Conservation (phyloP, 2,888 invertebrate species). For the Cylloceria caligata region DNA sequence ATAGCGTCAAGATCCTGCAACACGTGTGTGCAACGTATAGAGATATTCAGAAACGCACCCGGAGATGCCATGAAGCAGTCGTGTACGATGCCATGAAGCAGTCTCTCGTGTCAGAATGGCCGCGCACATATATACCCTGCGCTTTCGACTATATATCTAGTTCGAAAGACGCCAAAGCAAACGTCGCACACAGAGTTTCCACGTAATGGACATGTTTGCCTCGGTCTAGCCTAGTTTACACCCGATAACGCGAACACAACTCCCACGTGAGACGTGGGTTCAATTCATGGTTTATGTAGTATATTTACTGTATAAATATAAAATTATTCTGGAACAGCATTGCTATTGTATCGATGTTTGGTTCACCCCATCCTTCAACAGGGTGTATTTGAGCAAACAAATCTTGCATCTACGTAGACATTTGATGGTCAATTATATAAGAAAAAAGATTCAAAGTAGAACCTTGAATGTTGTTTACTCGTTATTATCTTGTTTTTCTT, state of each 20-base stretch:
- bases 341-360: not conserved
- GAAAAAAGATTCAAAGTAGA: no score
- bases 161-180: conserved; percentile 67
- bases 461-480: no score
- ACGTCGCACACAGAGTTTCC: conserved; percentile 68
- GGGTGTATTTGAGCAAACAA: not conserved
- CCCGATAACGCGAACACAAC: conserved; percentile 73
- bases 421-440: not conserved
- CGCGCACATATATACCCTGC: conserved; percentile 17
- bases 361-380: conserved; percentile 33
- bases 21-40: conserved; percentile 36
- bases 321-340: not conserved
- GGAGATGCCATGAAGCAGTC: no score
- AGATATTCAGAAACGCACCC: conserved; percentile 16
- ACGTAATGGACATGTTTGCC: conserved; percentile 77
- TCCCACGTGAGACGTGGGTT: conserved; percentile 62
- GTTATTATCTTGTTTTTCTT: no score
- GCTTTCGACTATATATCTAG: conserved; percentile 39
- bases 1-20: conserved; percentile 34
- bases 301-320: not conserved
- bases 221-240: conserved; percentile 74
- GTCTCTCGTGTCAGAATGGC: conserved; percentile 27
- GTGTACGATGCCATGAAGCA: conserved; percentile 17
- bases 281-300: conserved; percentile 31
- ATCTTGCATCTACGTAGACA: not conserved